Percentiles rank a stretch among this genome's conserved stretches.
These are phyloP conservation scores for Lacerta agilis DNA, from an alignment of 2,797 vertebrate genomes.

Conservation along the genomic window DNA sequence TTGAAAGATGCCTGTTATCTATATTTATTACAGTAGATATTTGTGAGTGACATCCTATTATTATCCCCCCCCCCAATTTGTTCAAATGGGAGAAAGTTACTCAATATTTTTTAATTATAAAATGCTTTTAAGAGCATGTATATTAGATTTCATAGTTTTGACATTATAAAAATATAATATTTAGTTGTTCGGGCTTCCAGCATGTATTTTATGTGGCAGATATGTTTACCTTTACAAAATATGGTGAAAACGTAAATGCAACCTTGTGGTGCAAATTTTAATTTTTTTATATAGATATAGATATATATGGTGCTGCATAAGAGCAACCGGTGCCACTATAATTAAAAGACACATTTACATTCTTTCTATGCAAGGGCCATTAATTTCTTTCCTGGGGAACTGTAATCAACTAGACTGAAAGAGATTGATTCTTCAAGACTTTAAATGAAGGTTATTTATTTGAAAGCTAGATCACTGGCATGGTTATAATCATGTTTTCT, in stretches of 20 bases:
- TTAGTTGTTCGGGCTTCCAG: constrained; percentile 60
- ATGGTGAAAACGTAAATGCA: background rate
- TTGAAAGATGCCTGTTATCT: constrained; percentile 27
- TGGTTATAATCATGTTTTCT: background rate
- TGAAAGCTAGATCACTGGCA: constrained; percentile 12
- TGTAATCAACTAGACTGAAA: background rate
- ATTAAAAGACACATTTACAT: background rate
- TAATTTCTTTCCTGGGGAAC: constrained; percentile 32
- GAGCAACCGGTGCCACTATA: background rate
- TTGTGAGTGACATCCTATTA: constrained; percentile 63
- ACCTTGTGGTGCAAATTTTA: background rate
- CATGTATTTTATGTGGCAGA: constrained; percentile 54
- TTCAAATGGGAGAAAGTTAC: constrained; percentile 61
- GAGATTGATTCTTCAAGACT: background rate
- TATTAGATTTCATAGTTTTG: constrained; percentile 56
- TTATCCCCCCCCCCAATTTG: constrained; percentile 46
- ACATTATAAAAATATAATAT: constrained; percentile 53
- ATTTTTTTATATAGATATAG: too few relatives aligned
- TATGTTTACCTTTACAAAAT: constrained; percentile 42
- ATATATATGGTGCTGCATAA: background rate
- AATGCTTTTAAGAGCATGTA: constrained; percentile 55
- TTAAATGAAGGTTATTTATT: background rate
- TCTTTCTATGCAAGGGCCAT: background rate
- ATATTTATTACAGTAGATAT: constrained; percentile 55
- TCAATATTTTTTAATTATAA: constrained; percentile 53